Conservation (phyloP, 2,888 invertebrate species). For the Andrena fulva region DNA sequence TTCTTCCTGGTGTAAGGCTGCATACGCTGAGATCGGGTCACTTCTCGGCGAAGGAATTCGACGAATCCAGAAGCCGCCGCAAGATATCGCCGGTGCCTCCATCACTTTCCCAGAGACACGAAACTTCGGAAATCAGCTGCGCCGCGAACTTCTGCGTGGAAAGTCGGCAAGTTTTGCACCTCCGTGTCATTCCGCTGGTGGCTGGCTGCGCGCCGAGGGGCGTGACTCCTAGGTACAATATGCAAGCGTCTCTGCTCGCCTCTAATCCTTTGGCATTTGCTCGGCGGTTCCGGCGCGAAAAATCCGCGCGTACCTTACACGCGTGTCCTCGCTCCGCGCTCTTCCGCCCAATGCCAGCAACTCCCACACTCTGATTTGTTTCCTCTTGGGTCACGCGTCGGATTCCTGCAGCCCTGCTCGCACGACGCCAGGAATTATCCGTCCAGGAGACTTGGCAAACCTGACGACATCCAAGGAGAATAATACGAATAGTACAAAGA, state of each 20-base stretch:
- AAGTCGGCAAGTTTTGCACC: neutral
- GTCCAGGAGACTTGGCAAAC: neutral
- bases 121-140: neutral
- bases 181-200: neutral
- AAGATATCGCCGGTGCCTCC: neutral
- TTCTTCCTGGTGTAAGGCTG: constrained; percentile 9
- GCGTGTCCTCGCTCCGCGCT: constrained; percentile 43
- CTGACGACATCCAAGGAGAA: neutral
- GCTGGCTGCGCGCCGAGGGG: constrained; percentile 1
- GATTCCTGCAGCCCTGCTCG: neutral
- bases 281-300: constrained; percentile 46
- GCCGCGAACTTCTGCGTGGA: neutral
- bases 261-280: constrained; percentile 75
- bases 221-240: neutral
- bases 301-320: constrained; percentile 39
- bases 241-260: neutral
- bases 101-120: neutral
- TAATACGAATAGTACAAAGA: neutral
- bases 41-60: constrained; percentile 1
- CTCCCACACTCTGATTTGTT: constrained; percentile 79
- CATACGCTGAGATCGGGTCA: neutral
- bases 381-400: constrained; percentile 44
- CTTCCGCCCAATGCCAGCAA: constrained; percentile 70
- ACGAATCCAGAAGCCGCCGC: neutral
- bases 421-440: neutral